Percentiles rank a stretch among this genome's conserved stretches.
Conservation (phyloP, 2,888 invertebrate genomes). For the Morinoia aosen region DNA sequence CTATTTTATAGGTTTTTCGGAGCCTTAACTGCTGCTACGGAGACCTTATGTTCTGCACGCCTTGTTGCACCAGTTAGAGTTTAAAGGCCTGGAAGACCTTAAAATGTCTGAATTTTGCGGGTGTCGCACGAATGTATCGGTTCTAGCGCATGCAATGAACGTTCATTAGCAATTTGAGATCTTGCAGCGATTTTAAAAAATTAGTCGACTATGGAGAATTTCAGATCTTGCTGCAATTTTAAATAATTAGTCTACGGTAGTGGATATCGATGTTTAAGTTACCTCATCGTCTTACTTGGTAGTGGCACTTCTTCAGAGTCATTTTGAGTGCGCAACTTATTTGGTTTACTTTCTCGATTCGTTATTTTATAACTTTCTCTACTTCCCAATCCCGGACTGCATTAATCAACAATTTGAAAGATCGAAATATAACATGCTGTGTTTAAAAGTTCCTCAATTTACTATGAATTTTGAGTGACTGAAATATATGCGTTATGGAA, state of each 20-base stretch:
- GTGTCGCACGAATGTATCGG: background rate
- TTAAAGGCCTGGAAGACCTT: background rate
- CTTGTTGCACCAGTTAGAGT: background rate
- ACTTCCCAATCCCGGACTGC: too few relatives aligned
- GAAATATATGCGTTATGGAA: too few relatives aligned
- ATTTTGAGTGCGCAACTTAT: background rate
- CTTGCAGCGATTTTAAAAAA: too few relatives aligned
- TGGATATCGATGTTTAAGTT: background rate
- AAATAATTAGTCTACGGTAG: background rate
- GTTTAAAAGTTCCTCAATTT: too few relatives aligned
- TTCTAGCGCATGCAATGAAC: background rate
- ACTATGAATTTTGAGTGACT: too few relatives aligned
- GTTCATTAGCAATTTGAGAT: background rate
- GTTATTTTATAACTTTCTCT: background rate
- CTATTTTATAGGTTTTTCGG: constrained; percentile 2
- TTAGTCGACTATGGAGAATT: background rate
- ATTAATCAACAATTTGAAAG: too few relatives aligned
- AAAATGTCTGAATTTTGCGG: background rate
- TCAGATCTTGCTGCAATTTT: too few relatives aligned
- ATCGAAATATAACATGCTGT: too few relatives aligned
- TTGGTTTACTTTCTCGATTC: background rate
- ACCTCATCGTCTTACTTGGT: background rate
- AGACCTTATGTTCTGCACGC: background rate
- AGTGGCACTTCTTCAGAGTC: background rate
- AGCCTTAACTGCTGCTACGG: background rate